phyloP scores from a whole-genome alignment of 2,797 vertebrate species.

The Periparus ater region DNA sequence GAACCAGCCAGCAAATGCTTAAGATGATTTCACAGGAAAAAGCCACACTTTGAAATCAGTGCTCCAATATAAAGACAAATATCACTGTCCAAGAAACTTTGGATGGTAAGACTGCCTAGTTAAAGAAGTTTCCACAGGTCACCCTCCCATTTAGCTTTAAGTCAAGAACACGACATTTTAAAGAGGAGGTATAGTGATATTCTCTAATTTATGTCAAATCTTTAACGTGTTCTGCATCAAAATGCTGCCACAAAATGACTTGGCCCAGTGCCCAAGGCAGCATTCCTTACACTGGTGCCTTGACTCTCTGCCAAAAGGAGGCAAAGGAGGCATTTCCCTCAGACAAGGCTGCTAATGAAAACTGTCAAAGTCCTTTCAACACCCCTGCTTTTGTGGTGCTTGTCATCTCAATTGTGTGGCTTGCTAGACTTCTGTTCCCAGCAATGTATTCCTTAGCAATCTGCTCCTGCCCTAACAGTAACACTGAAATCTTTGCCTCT shows the following conservation, averaged over 20 bases:
- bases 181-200: background rate
- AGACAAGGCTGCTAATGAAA: constrained; percentile 50
- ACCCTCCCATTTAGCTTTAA: constrained; percentile 17
- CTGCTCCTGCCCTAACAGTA: background rate
- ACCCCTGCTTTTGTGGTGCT: constrained; percentile 46
- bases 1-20: background rate
- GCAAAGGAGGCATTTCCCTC: constrained; percentile 39
- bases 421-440: constrained; percentile 11
- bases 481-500: background rate
- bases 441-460: background rate
- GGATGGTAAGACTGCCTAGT: background rate
- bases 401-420: constrained; percentile 37
- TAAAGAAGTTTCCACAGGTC: background rate
- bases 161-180: constrained; percentile 25
- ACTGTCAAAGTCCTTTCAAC: constrained; percentile 52
- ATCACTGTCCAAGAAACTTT: background rate
- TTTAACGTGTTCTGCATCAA: constrained; percentile 41
- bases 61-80: background rate
- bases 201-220: constrained; percentile 45
- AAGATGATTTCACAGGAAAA: background rate
- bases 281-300: background rate
- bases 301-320: constrained; percentile 6
- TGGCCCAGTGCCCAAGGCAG: constrained; percentile 48
- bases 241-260: constrained; percentile 19
- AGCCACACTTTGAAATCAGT: background rate